Percentiles rank a stretch among this genome's conserved stretches.
These are phyloP conservation scores for Typhlichthys subterraneus DNA, from an alignment of 2,797 vertebrate genomes.

Conservation along the genomic window DNA sequence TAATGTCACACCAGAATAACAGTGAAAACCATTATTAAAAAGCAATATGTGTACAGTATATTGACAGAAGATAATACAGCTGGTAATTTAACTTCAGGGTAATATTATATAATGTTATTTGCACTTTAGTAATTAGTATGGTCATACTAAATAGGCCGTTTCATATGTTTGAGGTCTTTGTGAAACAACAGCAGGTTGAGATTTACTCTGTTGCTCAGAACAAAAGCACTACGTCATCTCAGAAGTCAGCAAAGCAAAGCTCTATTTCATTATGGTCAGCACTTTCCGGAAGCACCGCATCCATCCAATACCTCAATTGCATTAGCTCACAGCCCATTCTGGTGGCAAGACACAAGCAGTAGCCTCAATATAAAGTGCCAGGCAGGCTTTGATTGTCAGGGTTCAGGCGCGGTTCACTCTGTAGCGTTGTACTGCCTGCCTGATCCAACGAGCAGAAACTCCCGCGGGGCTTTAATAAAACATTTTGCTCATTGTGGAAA, in stretches of 20 bases:
- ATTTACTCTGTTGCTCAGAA: slow-evolving; percentile 62
- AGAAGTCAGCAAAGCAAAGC: slow-evolving; percentile 66
- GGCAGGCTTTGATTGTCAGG: slow-evolving; percentile 78
- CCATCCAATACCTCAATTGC: slow-evolving; percentile 76
- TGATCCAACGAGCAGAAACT: slow-evolving; percentile 74
- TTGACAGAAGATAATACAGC: slow-evolving; percentile 55
- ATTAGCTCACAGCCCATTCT: slow-evolving; percentile 67
- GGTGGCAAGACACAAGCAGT: slow-evolving; percentile 65
- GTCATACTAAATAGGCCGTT: slow-evolving; percentile 44
- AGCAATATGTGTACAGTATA: slow-evolving; percentile 29
- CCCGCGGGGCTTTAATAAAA: slow-evolving; percentile 84
- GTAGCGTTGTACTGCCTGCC: slow-evolving; percentile 76
- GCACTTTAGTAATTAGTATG: slow-evolving; percentile 51
- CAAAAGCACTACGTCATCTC: slow-evolving; percentile 70
- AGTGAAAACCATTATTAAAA: slow-evolving; percentile 40
- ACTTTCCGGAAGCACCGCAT: slow-evolving; percentile 72
- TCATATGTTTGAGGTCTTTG: slow-evolving; percentile 41
- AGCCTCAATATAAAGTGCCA: slow-evolving; percentile 62
- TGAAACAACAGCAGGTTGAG: slow-evolving; percentile 66
- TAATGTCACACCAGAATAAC: slow-evolving; percentile 29
- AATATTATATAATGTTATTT: slow-evolving; percentile 54
- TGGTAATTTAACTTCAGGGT: slow-evolving; percentile 39
- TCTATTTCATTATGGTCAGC: slow-evolving; percentile 75
- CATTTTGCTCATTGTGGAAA: slow-evolving; percentile 87
- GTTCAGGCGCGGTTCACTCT: slow-evolving; percentile 82